Percentiles rank a stretch among this genome's conserved stretches.
Conservation (phyloP, 2,888 invertebrate species). For the Mesorhabditis sp. region DNA sequence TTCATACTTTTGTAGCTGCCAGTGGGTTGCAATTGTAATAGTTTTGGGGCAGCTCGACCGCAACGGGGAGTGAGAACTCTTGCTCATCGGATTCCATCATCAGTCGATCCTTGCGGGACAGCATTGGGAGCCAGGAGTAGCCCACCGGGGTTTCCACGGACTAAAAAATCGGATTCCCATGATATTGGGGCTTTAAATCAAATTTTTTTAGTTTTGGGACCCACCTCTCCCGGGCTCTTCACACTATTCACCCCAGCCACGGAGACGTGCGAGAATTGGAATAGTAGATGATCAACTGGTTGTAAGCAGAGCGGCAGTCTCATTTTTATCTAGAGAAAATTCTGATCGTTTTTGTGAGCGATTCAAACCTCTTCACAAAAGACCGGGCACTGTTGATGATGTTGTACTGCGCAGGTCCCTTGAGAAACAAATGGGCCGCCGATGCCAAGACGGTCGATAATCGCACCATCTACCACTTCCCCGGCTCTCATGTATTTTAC, state of each 20-base stretch:
- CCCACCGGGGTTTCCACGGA: constrained; percentile 71
- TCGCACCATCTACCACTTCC: constrained; percentile 17
- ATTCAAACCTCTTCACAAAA: constrained; percentile 53
- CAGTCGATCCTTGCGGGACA: constrained; percentile 66
- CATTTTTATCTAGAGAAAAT: constrained; percentile 71
- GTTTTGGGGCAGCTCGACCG: constrained; percentile 80
- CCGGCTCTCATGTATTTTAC: constrained; percentile 73
- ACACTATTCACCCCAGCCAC: constrained; percentile 68
- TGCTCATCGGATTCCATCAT: constrained; percentile 80
- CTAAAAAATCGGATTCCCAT: constrained; percentile 11
- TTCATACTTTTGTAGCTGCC: constrained; percentile 82
- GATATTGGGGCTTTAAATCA: background rate
- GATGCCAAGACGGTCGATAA: constrained; percentile 40
- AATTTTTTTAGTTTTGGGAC: constrained; percentile 17
- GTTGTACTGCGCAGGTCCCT: constrained; percentile 46
- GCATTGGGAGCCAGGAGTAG: constrained; percentile 85
- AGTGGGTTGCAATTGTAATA: constrained; percentile 84
- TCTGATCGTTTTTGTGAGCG: constrained; percentile 5
- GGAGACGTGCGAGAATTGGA: constrained; percentile 91
- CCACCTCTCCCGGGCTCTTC: constrained; percentile 34
- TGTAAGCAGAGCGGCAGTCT: constrained; percentile 80
- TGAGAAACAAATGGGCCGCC: constrained; percentile 42
- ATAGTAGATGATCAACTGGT: constrained; percentile 82
- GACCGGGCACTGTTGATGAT: constrained; percentile 53
- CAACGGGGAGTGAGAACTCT: constrained; percentile 72